Conservation (phyloP, 2,888 invertebrate genomes). For the Tenthredo amoena region DNA sequence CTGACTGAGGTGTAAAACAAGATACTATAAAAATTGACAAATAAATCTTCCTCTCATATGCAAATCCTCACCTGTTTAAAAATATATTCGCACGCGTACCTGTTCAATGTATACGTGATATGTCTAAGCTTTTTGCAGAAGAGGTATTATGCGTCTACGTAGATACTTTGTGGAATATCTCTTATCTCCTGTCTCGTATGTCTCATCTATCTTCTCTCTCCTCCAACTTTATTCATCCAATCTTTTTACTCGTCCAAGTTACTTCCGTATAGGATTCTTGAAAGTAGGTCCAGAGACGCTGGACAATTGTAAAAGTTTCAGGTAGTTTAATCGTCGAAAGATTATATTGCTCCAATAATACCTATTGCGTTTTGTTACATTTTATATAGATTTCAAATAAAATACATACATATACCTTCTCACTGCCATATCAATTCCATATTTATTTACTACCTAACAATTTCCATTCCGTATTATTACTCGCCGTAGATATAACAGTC, state of each 20-base stretch:
- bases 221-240: background rate
- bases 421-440: background rate
- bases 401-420: background rate
- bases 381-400: slow-evolving; percentile 5
- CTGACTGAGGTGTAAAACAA: background rate
- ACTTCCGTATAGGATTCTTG: background rate
- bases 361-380: background rate
- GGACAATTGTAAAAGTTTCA: slow-evolving; percentile 17
- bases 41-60: background rate
- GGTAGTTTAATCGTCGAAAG: slow-evolving; percentile 17
- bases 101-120: background rate
- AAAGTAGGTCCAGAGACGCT: background rate
- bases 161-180: background rate
- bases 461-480: background rate
- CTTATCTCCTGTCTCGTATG: slow-evolving; percentile 5
- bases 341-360: slow-evolving; percentile 26
- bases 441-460: background rate
- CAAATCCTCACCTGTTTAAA: background rate
- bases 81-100: background rate
- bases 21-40: background rate
- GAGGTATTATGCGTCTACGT: background rate
- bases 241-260: background rate
- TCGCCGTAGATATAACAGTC: background rate
- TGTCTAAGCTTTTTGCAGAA: background rate
- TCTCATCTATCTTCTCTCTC: background rate